Conservation (phyloP, 2,888 invertebrate genomes). For the Mythimna vitellina region DNA sequence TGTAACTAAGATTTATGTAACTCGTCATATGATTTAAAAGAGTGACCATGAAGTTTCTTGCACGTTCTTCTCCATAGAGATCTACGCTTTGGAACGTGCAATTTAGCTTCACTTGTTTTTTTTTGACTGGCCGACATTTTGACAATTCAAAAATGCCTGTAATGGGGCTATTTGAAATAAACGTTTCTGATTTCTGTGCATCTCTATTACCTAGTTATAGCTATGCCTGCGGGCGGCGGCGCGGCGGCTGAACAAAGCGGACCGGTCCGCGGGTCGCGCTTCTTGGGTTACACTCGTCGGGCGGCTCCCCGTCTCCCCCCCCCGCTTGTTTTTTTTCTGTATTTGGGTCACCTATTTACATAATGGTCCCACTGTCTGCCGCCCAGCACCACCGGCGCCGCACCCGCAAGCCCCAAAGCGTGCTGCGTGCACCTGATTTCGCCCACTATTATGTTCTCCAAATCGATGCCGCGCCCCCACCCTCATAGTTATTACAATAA, state of each 20-base stretch:
- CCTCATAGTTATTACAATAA: not conserved
- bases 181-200: not conserved
- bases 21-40: too few relatives aligned
- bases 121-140: too few relatives aligned
- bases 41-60: too few relatives aligned
- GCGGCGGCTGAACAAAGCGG: conserved; percentile 29
- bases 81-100: too few relatives aligned
- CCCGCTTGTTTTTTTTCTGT: conserved; percentile 27
- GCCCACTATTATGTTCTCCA: conserved; percentile 1
- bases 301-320: not conserved
- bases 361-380: conserved; percentile 22
- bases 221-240: not conserved
- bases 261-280: conserved; percentile 50
- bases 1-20: too few relatives aligned
- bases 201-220: not conserved
- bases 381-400: not conserved
- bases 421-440: not conserved
- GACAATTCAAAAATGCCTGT: too few relatives aligned
- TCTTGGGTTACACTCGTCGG: conserved; percentile 38
- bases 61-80: too few relatives aligned
- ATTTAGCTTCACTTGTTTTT: too few relatives aligned
- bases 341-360: conserved; percentile 61
- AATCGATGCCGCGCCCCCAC: not conserved
- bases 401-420: not conserved
- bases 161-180: too few relatives aligned